Percentiles rank a stretch among this genome's conserved stretches.
These are phyloP conservation scores for Lumbricus terrestris DNA, from an alignment of 2,888 invertebrate genomes.

Conservation along the genomic window DNA sequence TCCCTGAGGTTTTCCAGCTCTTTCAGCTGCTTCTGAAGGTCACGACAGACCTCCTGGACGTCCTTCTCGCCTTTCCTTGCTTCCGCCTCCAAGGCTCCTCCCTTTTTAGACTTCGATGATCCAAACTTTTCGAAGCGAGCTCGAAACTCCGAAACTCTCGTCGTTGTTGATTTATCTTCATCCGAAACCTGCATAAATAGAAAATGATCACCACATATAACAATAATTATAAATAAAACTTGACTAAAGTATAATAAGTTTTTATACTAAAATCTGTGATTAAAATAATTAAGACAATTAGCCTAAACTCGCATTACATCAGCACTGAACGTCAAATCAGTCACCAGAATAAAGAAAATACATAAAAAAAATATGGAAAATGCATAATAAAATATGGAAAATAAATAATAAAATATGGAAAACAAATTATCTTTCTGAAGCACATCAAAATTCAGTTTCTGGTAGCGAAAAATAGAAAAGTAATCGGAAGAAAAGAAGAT, in stretches of 20 bases:
- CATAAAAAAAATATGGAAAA: too few relatives aligned
- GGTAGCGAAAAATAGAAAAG: background rate
- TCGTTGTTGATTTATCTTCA: background rate
- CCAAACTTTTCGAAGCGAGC: slow-evolving; percentile 29
- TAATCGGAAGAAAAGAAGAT: background rate
- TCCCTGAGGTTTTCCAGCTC: slow-evolving; percentile 48
- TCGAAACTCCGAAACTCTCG: slow-evolving; percentile 30
- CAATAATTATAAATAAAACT: background rate
- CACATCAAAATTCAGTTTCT: background rate
- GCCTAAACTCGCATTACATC: background rate
- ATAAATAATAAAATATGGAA: too few relatives aligned
- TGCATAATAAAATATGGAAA: too few relatives aligned
- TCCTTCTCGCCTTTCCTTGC: slow-evolving; percentile 39
- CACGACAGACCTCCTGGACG: slow-evolving; percentile 48
- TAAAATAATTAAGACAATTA: background rate
- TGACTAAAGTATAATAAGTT: background rate
- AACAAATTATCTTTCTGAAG: background rate
- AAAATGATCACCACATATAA: background rate
- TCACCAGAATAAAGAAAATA: too few relatives aligned
- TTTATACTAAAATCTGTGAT: background rate
- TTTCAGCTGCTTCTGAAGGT: slow-evolving; percentile 49
- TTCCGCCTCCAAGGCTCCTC: slow-evolving; percentile 10
- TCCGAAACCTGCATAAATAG: slow-evolving; percentile 4
- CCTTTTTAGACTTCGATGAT: slow-evolving; percentile 7
- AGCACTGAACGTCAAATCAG: background rate